Evolutionary conservation across 1,140 invertebrate species (phyloP), one percentile per base, ranked within the genome.

Genomic region (Pristionchus pacificus): DNA sequence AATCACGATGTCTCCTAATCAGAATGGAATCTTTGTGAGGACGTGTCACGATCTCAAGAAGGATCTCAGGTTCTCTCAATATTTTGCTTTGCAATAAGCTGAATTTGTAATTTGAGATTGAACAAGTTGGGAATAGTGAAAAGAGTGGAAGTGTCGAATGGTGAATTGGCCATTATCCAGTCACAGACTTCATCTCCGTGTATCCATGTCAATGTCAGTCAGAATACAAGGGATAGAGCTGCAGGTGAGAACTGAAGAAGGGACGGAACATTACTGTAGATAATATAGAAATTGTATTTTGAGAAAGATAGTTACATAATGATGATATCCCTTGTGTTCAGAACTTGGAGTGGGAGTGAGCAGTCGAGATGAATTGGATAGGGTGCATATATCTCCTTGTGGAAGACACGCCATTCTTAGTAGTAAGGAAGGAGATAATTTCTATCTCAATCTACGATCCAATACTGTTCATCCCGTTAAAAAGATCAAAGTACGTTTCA

Each of bases 11-110:
- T 55, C 63, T 29, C 64, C 65, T 33, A 55, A 58, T 31, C 64
- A 72, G 58, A 66, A 60, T 66, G 70, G 70, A 30, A 72, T 72
- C 2, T 65, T 72, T 32, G 57, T 57, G 25, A 24, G 70, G 59
- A 61, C 64, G 10, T 32, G 2, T 3, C 57, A 65, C 24, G 70
- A 72, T 25, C 27, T 64, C 13, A 72, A 72, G 49, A 65, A 59
- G 49, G 70, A 72, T 61, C 65, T 72, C 19, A 72, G 60, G 70
- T 67, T 15, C 1, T 49, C 32, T 60, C 2, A n/a, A 24, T 66
- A n/a, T 31, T 13, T 65, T 13, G 64, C n/a, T 57, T n/a, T 57
- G 14, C n/a, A 57, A 57, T 57, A 14, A 14, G 32, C 29, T 49
- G 10, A 59, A 29, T 55, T 63, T 33, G 57, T n/a, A 13, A 2